These are phyloP conservation scores for Varanus komodoensis DNA, from an alignment of 2,113 vertebrate genomes.

Conservation along the genomic window DNA sequence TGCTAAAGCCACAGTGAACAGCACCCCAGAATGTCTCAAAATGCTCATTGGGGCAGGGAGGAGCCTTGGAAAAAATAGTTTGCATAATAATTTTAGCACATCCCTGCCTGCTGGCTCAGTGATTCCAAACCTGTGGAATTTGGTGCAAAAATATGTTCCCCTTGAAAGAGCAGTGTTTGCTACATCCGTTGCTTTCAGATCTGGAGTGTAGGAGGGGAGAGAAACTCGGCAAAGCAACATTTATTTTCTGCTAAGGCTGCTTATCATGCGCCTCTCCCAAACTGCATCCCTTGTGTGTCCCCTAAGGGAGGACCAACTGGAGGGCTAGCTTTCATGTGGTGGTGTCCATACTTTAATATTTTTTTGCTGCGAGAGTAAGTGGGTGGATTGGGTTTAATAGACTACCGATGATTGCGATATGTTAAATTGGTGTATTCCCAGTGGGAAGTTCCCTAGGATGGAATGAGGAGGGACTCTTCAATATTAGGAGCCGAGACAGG, in stretches of 20 bases:
- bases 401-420: conserved; percentile 8
- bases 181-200: accelerated
- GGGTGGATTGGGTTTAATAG: conserved; percentile 36
- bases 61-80: background rate
- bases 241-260: conserved; percentile 53
- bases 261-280: conserved; percentile 22
- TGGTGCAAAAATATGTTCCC: background rate
- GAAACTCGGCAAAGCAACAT: background rate
- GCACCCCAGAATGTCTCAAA: background rate
- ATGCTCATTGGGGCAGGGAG: background rate
- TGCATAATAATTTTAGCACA: background rate
- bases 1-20: background rate
- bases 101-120: conserved; percentile 36
- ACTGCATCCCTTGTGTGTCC: conserved; percentile 29
- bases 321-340: conserved; percentile 38
- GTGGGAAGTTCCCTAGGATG: background rate
- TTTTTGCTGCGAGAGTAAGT: conserved; percentile 10
- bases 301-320: background rate
- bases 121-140: conserved; percentile 16
- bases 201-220: conserved; percentile 14
- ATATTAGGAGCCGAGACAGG: background rate
- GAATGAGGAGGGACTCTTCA: background rate
- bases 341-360: conserved; percentile 48
- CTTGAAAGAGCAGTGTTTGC: background rate
- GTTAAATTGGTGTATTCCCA: conserved; percentile 41